Evolutionary conservation across 2,113 vertebrate genomes (phyloP).

Genomic region (Neopipo cinnamomea): DNA sequence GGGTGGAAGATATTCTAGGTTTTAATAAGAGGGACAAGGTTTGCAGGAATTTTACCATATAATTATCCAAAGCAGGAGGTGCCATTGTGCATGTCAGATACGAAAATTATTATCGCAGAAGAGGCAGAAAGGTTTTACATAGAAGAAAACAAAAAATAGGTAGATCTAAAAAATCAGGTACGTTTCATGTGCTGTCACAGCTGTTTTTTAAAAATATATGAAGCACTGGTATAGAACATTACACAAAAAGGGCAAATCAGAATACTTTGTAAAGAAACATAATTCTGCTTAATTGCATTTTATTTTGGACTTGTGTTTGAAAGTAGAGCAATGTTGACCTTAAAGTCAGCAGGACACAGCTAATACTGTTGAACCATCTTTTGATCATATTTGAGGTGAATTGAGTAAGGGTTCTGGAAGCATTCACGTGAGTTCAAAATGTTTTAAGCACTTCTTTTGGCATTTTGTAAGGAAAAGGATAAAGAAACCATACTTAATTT

Average conservation of each 20-base stretch:
- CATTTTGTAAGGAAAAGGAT: neutral
- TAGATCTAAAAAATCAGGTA: slow-evolving; percentile 8
- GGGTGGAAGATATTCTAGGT: slow-evolving; percentile 33
- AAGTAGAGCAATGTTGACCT: neutral
- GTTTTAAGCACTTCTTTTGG: neutral
- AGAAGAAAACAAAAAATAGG: neutral
- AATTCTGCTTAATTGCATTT: neutral
- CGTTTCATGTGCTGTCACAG: slow-evolving; percentile 3
- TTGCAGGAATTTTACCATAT: slow-evolving; percentile 33
- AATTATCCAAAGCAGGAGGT: slow-evolving; percentile 60
- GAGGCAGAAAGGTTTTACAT: neutral
- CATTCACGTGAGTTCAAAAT: neutral
- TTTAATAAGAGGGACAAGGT: slow-evolving; percentile 61
- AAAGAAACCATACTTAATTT: neutral
- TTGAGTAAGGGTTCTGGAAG: neutral
- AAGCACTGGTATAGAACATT: neutral
- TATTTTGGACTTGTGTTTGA: neutral
- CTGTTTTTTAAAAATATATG: neutral
- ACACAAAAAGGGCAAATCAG: neutral
- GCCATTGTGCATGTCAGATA: slow-evolving; percentile 54
- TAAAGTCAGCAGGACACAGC: neutral
- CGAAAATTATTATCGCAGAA: slow-evolving; percentile 57
- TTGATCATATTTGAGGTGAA: neutral
- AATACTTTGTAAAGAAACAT: neutral
- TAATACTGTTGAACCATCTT: neutral